phyloP scores from a whole-genome alignment of 2,113 vertebrate species.

The Rynchops niger region DNA sequence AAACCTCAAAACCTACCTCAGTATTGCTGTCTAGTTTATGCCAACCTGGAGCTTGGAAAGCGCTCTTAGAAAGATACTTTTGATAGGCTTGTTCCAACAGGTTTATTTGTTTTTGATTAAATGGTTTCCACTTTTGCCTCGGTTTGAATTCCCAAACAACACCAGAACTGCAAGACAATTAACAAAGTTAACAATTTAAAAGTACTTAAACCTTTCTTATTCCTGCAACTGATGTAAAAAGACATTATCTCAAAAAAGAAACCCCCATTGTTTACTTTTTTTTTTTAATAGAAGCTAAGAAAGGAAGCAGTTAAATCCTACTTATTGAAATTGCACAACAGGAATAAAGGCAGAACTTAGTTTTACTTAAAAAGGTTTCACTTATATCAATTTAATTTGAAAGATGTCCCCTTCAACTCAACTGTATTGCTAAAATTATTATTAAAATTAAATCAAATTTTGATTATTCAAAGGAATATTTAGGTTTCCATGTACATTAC shows the following conservation, averaged over 20 bases:
- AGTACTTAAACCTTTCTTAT: background rate
- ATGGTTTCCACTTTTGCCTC: constrained; percentile 91
- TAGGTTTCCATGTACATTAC: constrained; percentile 60
- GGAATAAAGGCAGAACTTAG: background rate
- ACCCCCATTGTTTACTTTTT: rapidly evolving
- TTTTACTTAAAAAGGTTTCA: background rate
- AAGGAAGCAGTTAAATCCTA: background rate
- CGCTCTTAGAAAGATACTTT: constrained; percentile 64
- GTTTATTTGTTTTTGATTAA: constrained; percentile 91
- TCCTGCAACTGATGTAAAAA: background rate
- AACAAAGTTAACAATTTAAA: background rate
- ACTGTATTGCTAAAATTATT: background rate
- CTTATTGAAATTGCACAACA: background rate
- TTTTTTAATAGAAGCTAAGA: background rate
- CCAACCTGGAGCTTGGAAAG: constrained; percentile 71
- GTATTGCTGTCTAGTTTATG: constrained; percentile 82
- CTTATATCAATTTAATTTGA: background rate
- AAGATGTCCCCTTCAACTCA: background rate
- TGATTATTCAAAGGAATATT: background rate
- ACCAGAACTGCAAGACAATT: constrained; percentile 83
- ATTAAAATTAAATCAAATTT: background rate
- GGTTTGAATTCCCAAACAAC: constrained; percentile 93
- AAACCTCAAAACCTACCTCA: constrained; percentile 77
- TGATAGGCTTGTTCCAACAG: constrained; percentile 88
- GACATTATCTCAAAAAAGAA: background rate